Evolutionary conservation across 2,797 vertebrate genomes (phyloP), one percentile per base, ranked within the genome.

Genomic region (Silurus lanzhouensis): DNA sequence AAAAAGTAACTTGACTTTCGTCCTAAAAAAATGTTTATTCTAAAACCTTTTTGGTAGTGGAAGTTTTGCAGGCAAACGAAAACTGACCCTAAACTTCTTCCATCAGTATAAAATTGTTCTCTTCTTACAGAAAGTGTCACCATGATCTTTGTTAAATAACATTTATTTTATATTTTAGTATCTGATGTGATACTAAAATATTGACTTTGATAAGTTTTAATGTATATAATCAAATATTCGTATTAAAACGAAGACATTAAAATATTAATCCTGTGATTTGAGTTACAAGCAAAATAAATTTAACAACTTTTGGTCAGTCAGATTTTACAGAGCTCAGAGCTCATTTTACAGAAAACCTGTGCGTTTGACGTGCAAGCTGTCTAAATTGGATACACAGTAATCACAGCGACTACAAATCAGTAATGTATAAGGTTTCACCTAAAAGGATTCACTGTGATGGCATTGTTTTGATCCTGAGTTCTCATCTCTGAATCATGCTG

Each of bases 401-500:
- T 76, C 15, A 57, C 14, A 57, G 71, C 7, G 25, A 77, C 3
- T n/a, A 31, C 20, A 58, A 48, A 27, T 64, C 60, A 64, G 61
- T 64, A 14, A 5, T 10, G 78, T 66, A 25, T 25, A 9, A 80
- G n/a, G 48, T 27, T 67, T 48, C 44, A 81, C n/a, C 8, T 81
- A 17, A 57, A 80, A 81, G 9, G 13, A 44, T 20, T 55, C 25
- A 71, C 48, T 52, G 48, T 52, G 48, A n/a, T 0, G 8, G 2
- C 20, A 19, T 61, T 46, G 81, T 72, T 72, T 72, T 83, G 57
- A 55, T 75, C 6, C 5, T 38, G 31, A 12, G 72, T 55, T 75
- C 38, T 60, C 57, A 52, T 25, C 67, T 60, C 84, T 87, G 89
- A 86, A 81, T 88, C 83, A 87, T 63, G 17, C 25, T 31, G 57